Conservation (phyloP, 2,888 invertebrate species). For the Amblyjoppa proteus region DNA sequence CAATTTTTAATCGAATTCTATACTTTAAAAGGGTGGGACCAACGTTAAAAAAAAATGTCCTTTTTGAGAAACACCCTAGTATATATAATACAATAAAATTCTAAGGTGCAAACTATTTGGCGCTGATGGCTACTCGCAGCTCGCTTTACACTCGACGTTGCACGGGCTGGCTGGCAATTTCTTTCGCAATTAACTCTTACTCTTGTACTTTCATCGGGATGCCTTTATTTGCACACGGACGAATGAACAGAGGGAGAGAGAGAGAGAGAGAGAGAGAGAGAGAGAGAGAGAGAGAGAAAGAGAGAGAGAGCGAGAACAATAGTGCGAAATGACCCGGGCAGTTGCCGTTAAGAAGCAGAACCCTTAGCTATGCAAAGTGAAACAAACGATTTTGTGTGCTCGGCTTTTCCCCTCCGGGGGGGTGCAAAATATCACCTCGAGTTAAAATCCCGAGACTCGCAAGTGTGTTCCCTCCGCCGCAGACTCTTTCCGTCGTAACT, state of each 20-base stretch:
- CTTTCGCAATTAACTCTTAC: slow-evolving; percentile 26
- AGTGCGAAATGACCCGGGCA: slow-evolving; percentile 26
- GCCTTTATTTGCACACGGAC: slow-evolving; percentile 20
- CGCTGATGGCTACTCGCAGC: not conserved
- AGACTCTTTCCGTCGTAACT: slow-evolving; percentile 18
- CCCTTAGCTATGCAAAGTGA: slow-evolving; percentile 42
- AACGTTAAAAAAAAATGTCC: too few species aligned
- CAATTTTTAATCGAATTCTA: too few species aligned
- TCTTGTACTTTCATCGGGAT: slow-evolving; percentile 22
- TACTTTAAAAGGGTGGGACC: too few species aligned
- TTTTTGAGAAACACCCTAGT: too few species aligned
- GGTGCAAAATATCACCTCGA: not conserved
- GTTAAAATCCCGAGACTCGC: slow-evolving; percentile 21
- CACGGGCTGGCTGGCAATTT: slow-evolving; percentile 29
- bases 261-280: too few species aligned
- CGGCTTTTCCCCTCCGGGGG: slow-evolving; percentile 15
- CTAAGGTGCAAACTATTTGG: not conserved
- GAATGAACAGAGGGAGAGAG: not conserved
- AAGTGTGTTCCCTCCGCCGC: slow-evolving; percentile 8
- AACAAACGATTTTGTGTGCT: slow-evolving; percentile 46
- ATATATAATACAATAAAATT: not conserved
- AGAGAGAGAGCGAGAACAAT: not conserved
- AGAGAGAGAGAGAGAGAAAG: not conserved
- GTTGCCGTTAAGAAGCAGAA: slow-evolving; percentile 23
- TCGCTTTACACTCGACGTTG: slow-evolving; percentile 18